Evolutionary conservation across 2,797 vertebrate genomes (phyloP).

Genomic region (Tragopan temminckii): DNA sequence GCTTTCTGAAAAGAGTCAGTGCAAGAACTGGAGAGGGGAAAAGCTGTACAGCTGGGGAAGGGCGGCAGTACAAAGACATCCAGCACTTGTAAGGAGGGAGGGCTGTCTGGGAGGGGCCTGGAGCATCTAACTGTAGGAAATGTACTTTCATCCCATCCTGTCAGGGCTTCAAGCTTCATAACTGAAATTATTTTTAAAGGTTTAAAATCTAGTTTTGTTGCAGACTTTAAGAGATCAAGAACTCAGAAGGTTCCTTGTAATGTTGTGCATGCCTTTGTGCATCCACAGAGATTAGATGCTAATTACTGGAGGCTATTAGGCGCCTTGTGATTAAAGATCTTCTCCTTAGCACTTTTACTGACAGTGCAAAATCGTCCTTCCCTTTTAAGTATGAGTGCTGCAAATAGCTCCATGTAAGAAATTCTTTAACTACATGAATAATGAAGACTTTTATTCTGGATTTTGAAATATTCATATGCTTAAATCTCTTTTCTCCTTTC

Average conservation of each 20-base stretch:
- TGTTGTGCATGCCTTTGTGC: neutral
- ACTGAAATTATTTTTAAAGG: neutral
- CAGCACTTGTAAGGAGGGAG: neutral
- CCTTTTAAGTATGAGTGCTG: conserved; percentile 4
- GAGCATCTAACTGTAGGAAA: neutral
- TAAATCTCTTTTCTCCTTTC: conserved; percentile 21
- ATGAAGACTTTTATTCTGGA: neutral
- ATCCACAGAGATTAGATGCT: conserved; percentile 38
- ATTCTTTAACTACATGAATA: neutral
- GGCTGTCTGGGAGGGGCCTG: neutral
- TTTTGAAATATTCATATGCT: conserved; percentile 14
- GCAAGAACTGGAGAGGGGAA: neutral
- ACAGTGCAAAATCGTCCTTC: conserved; percentile 18
- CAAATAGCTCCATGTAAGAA: neutral
- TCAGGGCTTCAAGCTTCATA: neutral
- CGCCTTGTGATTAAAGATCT: neutral
- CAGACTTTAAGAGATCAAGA: neutral
- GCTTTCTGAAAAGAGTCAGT: neutral
- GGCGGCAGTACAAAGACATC: neutral
- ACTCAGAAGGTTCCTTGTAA: neutral
- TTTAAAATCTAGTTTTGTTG: neutral
- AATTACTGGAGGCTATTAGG: conserved; percentile 21
- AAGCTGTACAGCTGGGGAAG: neutral
- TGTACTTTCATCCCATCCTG: neutral
- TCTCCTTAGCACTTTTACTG: neutral